These are phyloP conservation scores for Amphiura filiformis DNA, from an alignment of 35 echinoderm and acorn worm genomes.

Conservation along the genomic window DNA sequence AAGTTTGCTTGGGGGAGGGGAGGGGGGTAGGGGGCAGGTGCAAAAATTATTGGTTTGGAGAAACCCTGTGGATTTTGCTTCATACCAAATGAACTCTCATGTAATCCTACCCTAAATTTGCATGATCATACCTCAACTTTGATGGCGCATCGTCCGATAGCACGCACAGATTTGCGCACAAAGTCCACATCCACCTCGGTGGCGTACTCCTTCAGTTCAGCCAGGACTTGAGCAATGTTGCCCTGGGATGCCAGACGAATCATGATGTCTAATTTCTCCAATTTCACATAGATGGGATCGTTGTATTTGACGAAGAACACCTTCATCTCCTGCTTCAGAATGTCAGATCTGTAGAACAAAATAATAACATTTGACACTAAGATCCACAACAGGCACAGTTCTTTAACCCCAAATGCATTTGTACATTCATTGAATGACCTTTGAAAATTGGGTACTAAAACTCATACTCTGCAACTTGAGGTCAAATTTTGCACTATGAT, in stretches of 20 bases:
- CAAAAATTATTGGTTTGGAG: too few relatives aligned
- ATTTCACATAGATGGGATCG: conserved; percentile 97
- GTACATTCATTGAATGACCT: too few relatives aligned
- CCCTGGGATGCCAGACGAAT: conserved; percentile 92
- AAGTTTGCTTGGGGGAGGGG: too few relatives aligned
- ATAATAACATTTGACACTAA: neutral
- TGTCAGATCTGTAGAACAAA: conserved; percentile 63
- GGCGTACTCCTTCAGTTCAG: conserved; percentile 98
- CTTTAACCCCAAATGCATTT: too few relatives aligned
- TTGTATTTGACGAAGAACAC: conserved; percentile 99
- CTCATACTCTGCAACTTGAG: too few relatives aligned
- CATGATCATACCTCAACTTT: conserved; percentile 99
- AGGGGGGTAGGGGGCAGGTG: too few relatives aligned
- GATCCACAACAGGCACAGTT: too few relatives aligned
- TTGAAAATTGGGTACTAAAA: too few relatives aligned
- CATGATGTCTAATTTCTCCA: conserved; percentile 99
- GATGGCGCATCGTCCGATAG: conserved; percentile 98
- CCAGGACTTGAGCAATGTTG: conserved; percentile 96
- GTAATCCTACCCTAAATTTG: too few relatives aligned
- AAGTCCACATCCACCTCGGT: conserved; percentile 98
- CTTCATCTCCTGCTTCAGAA: conserved; percentile 99
- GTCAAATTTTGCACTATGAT: too few relatives aligned
- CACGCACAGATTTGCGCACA: conserved; percentile 92
- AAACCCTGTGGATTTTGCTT: too few relatives aligned
- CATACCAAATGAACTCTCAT: too few relatives aligned